A percentile compares a stretch with the other conserved stretches of the same genome.
Conservation (phyloP, 2,113 vertebrate species). For the Ceuthmochares aereus region DNA sequence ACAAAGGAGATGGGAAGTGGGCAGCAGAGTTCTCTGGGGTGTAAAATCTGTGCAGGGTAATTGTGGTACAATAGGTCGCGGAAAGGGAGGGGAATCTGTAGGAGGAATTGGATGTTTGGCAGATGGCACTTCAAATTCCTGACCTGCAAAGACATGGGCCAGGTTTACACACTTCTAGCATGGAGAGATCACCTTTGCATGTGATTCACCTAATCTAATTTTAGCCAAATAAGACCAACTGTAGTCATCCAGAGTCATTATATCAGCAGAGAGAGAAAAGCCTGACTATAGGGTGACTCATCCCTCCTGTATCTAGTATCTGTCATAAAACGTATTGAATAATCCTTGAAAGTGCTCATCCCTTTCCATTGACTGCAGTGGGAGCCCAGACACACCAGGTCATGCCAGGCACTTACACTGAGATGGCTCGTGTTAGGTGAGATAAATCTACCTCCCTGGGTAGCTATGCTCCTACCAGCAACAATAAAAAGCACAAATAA, state of each 20-base stretch:
- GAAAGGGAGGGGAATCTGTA: background rate
- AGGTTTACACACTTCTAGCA: background rate
- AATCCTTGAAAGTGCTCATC: background rate
- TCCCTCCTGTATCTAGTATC: background rate
- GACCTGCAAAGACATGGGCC: background rate
- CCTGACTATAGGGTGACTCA: background rate
- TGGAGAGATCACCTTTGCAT: background rate
- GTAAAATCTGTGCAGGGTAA: fast-evolving
- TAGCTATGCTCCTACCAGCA: background rate
- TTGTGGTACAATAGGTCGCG: background rate
- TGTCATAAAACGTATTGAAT: slow-evolving; percentile 4
- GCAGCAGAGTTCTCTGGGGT: background rate
- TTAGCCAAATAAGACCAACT: background rate
- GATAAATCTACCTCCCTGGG: background rate
- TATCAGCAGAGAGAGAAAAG: background rate
- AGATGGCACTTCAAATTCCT: slow-evolving; percentile 16
- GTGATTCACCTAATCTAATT: slow-evolving; percentile 53
- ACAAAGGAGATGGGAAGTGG: background rate
- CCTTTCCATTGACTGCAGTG: background rate
- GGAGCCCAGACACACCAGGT: background rate
- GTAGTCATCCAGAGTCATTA: background rate
- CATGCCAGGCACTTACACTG: background rate
- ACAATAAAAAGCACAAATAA: background rate
- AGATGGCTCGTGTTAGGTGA: background rate
- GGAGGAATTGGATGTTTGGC: background rate